A percentile compares a stretch with the other conserved stretches of the same genome.
phyloP scores from a whole-genome alignment of 1,140 invertebrate genomes.

The Aphidius ervi region DNA sequence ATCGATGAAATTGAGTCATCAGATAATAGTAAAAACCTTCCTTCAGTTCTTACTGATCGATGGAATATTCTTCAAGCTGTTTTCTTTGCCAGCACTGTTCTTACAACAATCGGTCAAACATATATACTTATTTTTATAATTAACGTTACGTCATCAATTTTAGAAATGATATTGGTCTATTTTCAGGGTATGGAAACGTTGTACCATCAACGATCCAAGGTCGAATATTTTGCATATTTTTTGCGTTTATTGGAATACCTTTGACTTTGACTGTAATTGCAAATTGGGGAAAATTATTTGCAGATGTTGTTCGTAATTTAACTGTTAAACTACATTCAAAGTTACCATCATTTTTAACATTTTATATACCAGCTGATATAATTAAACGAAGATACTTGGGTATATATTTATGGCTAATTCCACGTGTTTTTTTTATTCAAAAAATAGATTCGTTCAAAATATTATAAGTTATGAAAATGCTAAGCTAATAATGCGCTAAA shows the following conservation, averaged over 20 bases:
- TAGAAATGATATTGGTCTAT: conserved; percentile 1
- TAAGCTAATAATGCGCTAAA: too few relatives aligned
- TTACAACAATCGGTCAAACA: conserved; percentile 75
- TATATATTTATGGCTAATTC: conserved; percentile 19
- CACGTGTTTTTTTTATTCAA: too few relatives aligned
- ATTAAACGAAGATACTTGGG: conserved; percentile 37
- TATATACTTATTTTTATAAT: conserved; percentile 8
- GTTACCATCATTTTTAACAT: conserved; percentile 28
- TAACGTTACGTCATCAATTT: conserved; percentile 5
- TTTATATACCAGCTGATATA: conserved; percentile 34
- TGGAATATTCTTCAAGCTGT: conserved; percentile 77
- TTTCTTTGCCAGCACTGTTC: conserved; percentile 79
- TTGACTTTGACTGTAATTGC: conserved; percentile 89
- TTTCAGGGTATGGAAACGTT: conserved; percentile 90
- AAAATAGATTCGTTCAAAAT: too few relatives aligned
- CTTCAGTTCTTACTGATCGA: conserved; percentile 54
- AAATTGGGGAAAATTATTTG: conserved; percentile 83
- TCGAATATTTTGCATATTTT: conserved; percentile 85
- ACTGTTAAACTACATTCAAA: conserved; percentile 29
- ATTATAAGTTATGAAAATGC: too few relatives aligned
- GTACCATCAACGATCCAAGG: conserved; percentile 84
- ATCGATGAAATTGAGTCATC: conserved; percentile 43
- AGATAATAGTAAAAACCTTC: conserved; percentile 25
- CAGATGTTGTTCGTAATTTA: conserved; percentile 62
- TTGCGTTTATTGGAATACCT: conserved; percentile 90